A percentile compares a stretch with the other conserved stretches of the same genome.
These are phyloP conservation scores for Macaca mulatta DNA, from an alignment of 2,113 vertebrate genomes.

Conservation along the genomic window DNA sequence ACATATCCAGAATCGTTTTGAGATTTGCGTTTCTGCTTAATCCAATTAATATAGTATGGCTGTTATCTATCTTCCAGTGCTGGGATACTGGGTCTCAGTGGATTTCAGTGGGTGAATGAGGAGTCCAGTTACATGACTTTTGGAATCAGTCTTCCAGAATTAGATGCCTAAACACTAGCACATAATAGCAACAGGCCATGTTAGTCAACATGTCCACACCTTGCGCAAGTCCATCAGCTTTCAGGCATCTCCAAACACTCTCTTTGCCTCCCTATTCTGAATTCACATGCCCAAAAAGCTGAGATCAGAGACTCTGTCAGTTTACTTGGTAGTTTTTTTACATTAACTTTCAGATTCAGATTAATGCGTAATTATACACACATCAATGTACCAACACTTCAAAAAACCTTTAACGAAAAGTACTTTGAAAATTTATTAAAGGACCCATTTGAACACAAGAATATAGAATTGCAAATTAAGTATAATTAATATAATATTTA, in stretches of 20 bases:
- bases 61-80: background rate
- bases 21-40: background rate
- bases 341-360: conserved; percentile 14
- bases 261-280: background rate
- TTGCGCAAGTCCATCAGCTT: background rate
- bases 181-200: background rate
- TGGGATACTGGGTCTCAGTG: background rate
- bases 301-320: background rate
- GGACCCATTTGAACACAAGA: background rate
- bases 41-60: background rate
- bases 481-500: background rate
- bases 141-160: background rate
- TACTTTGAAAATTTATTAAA: conserved; percentile 52
- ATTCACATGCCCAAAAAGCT: background rate
- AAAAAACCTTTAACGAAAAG: conserved; percentile 33
- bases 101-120: background rate
- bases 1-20: background rate
- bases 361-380: background rate
- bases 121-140: background rate
- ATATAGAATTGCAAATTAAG: conserved; percentile 13
- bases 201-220: background rate
- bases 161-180: background rate
- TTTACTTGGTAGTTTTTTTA: background rate
- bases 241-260: background rate
- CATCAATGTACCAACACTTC: conserved; percentile 6